Conservation (phyloP, 2,797 vertebrate genomes). For the Hafferia zeledoni region DNA sequence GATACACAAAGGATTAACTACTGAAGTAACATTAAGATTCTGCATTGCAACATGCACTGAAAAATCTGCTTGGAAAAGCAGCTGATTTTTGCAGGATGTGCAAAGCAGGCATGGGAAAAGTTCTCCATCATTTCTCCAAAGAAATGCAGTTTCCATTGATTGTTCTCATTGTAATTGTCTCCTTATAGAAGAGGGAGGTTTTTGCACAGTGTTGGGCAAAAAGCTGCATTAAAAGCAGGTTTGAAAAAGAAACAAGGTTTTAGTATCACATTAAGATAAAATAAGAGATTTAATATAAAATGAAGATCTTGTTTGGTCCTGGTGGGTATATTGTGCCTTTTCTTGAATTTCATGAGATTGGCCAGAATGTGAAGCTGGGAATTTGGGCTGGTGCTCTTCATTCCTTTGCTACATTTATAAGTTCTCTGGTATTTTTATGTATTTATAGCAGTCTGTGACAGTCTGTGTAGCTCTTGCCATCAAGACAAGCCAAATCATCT, state of each 20-base stretch:
- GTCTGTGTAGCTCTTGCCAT: background rate
- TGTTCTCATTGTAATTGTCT: background rate
- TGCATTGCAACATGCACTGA: background rate
- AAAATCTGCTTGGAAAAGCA: constrained; percentile 3
- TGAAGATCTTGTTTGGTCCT: background rate
- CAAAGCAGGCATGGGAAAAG: background rate
- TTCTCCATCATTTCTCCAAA: background rate
- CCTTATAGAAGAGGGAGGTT: fast-evolving
- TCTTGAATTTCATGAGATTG: background rate
- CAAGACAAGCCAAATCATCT: constrained; percentile 4
- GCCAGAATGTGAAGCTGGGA: background rate
- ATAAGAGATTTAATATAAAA: background rate
- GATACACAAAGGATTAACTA: constrained; percentile 42
- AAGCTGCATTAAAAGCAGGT: background rate
- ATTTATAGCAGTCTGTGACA: background rate
- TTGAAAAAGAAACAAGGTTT: background rate
- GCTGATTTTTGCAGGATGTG: background rate
- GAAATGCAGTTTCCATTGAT: background rate
- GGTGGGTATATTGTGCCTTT: background rate
- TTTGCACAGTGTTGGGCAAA: background rate
- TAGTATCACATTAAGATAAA: background rate
- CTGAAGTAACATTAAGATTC: background rate
- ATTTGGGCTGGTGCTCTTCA: background rate
- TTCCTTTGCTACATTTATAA: background rate
- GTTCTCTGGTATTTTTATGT: constrained; percentile 15